phyloP scores from a whole-genome alignment of 1,140 invertebrate genomes.

The Drosophila sechellia region DNA sequence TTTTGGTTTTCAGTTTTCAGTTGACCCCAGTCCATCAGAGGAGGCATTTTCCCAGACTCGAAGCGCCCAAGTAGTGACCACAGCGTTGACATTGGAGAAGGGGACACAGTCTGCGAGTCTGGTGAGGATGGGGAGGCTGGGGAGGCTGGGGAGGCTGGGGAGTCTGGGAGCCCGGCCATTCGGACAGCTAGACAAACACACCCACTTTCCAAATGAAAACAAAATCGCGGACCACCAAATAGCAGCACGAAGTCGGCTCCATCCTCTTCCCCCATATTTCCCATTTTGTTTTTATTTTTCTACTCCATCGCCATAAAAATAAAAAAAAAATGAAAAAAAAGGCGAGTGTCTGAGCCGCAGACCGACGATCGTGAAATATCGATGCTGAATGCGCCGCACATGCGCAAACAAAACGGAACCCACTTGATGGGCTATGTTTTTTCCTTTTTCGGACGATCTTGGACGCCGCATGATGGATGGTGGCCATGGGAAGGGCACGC shows the following conservation, averaged over 20 bases:
- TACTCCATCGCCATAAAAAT: slow-evolving; percentile 17
- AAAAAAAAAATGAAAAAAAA: too few relatives aligned
- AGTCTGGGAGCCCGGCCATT: not conserved
- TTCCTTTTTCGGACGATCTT: not conserved
- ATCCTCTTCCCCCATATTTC: slow-evolving; percentile 8
- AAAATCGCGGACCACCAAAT: slow-evolving; percentile 74
- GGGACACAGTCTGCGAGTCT: not conserved
- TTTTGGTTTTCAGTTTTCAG: not conserved
- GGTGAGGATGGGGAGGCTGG: too few relatives aligned
- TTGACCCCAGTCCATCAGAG: not conserved
- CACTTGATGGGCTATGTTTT: slow-evolving; percentile 53
- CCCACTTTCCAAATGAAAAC: slow-evolving; percentile 77
- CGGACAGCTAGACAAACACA: slow-evolving; percentile 49
- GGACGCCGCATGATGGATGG: slow-evolving; percentile 37
- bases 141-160: too few relatives aligned
- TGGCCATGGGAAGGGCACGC: slow-evolving; percentile 55
- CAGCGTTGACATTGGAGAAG: slow-evolving; percentile 6
- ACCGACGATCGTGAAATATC: slow-evolving; percentile 61
- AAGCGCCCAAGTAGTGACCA: slow-evolving; percentile 1
- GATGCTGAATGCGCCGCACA: slow-evolving; percentile 69
- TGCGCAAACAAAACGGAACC: slow-evolving; percentile 72
- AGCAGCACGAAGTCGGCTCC: slow-evolving; percentile 63
- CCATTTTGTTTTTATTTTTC: slow-evolving; percentile 7
- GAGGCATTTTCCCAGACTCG: slow-evolving; percentile 10
- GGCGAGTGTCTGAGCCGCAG: not conserved